Evolutionary conservation across 2,888 invertebrate genomes (phyloP).

Genomic region (Diarsia rubi): DNA sequence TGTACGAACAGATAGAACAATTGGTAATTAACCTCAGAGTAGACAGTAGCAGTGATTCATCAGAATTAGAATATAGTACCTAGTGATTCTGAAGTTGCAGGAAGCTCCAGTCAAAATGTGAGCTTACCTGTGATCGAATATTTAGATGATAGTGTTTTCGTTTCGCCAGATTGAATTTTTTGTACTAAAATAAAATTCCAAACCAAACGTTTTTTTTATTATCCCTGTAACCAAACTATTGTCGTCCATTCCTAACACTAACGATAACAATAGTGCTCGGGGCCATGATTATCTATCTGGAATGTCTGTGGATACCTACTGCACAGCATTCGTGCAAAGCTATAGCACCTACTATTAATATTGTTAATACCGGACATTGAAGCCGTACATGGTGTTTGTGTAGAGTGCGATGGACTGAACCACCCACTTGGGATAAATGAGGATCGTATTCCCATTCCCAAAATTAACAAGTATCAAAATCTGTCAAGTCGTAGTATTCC

Average conservation of each 20-base stretch:
- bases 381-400: not conserved
- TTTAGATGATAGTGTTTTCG: slow-evolving; percentile 1
- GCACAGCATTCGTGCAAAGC: not conserved
- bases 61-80: no score
- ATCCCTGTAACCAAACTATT: slow-evolving; percentile 8
- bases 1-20: no score
- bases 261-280: not conserved
- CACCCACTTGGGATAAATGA: not conserved
- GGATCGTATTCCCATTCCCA: not conserved
- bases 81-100: not conserved
- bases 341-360: not conserved
- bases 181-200: no score
- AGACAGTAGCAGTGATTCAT: no score
- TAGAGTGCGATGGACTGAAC: not conserved
- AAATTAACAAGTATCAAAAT: not conserved
- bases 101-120: slow-evolving; percentile 1
- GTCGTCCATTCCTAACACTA: not conserved
- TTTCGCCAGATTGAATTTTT: slow-evolving; percentile 1
- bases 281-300: not conserved
- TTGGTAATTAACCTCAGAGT: no score
- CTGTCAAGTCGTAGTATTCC: not conserved
- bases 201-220: no score
- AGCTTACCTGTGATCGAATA: not conserved
- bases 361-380: not conserved
- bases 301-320: not conserved